These are phyloP conservation scores for Passer montanus DNA, from an alignment of 2,113 vertebrate species.

Conservation along the genomic window DNA sequence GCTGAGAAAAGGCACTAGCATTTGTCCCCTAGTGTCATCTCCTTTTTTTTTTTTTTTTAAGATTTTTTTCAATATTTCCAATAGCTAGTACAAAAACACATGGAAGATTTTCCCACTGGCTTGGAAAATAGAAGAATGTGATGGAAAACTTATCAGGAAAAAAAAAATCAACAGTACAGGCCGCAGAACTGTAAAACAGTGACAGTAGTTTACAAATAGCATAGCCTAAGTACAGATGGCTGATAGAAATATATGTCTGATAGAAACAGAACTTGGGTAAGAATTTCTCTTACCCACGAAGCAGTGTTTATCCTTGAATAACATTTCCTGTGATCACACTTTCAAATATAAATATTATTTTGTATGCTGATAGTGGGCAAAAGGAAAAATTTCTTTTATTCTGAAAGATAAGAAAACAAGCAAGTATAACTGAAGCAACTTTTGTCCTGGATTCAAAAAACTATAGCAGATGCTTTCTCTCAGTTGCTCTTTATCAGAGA, in stretches of 20 bases:
- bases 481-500: slow-evolving; percentile 42
- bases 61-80: background rate
- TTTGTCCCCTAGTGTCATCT: background rate
- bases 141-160: background rate
- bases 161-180: background rate
- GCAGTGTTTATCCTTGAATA: background rate
- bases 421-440: background rate
- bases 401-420: slow-evolving; percentile 42
- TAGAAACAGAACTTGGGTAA: background rate
- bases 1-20: background rate
- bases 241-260: background rate
- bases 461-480: slow-evolving; percentile 48
- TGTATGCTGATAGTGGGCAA: background rate
- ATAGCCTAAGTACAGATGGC: background rate
- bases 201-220: background rate
- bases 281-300: background rate
- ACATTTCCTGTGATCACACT: slow-evolving; percentile 31
- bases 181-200: background rate
- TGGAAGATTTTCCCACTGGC: background rate
- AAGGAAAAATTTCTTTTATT: slow-evolving; percentile 29
- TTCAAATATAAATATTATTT: slow-evolving; percentile 51
- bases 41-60: background rate
- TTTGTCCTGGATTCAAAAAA: background rate
- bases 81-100: background rate
- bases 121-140: background rate